Conservation (phyloP, 37 sponge, comb jelly and placozoan species). For the Sycon ciliatum region DNA sequence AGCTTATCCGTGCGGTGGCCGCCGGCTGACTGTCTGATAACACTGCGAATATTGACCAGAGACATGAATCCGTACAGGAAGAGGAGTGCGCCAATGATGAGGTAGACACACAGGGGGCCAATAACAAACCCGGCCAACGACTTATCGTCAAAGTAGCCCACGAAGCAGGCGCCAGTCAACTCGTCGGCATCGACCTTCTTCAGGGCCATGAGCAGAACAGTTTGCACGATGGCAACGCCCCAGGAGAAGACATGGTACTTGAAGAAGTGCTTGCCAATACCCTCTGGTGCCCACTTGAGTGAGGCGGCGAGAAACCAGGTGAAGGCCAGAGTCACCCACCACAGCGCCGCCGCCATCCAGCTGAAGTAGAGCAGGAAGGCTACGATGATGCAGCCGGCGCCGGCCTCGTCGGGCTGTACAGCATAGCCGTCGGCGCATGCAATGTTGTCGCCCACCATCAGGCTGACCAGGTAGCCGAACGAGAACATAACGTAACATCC, state of each 20-base stretch:
- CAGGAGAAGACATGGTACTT: conserved; percentile 69
- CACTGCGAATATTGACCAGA: conserved; percentile 30
- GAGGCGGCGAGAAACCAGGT: conserved; percentile 80
- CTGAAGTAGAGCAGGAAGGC: conserved; percentile 59
- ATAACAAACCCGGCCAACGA: conserved; percentile 56
- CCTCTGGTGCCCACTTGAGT: conserved; percentile 73
- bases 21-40: conserved; percentile 48
- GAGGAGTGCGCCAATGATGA: conserved; percentile 35
- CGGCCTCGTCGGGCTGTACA: conserved; percentile 6
- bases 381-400: conserved; percentile 55
- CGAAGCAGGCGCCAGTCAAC: conserved; percentile 57
- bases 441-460: conserved; percentile 42
- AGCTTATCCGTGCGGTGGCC: conserved; percentile 51
- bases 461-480: conserved; percentile 48
- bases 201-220: conserved; percentile 35
- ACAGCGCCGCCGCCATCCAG: conserved; percentile 61
- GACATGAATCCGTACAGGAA: conserved; percentile 49
- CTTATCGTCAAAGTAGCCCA: conserved; percentile 32
- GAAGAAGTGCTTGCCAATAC: conserved; percentile 47
- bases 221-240: conserved; percentile 58
- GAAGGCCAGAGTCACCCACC: conserved; percentile 84
- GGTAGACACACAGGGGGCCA: conserved; percentile 39
- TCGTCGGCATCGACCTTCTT: conserved; percentile 54
- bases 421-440: conserved; percentile 39
- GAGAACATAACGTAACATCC: conserved; percentile 60